Evolutionary conservation across 1,140 invertebrate species (phyloP), one percentile per base, ranked within the genome.

Genomic region (Gryon sp.): DNA sequence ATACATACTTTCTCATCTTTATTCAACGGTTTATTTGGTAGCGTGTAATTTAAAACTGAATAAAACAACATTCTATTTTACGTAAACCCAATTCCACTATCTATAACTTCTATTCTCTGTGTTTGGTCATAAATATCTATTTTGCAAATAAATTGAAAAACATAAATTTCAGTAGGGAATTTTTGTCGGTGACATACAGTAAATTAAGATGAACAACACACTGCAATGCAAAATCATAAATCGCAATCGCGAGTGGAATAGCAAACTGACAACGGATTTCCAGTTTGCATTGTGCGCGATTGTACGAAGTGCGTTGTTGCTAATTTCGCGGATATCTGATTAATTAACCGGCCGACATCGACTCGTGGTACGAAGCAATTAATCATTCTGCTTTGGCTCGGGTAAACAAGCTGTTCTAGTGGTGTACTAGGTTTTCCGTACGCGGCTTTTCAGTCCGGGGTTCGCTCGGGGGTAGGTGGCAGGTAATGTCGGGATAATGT

Each of bases 291-390:
- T 66, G 16, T 22, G 72, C n/a, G 24, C 65, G 28, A 43, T 66
- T 80, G 80, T 85, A 83, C 76, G 78, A 83, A 79, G 72, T 79
- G 69, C 74, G 48, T 62, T 72, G 66, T 62, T 72, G 80, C 79
- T 87, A 86, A 87, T 88, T 87, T 83, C 81, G 70, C 53, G 77
- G 84, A 84, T 88, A 88, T 88, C 88, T 87, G 86, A 88, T 87
- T 87, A 87, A 89, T 88, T 87, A 88, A 87, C 85, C 53, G 22
- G 19, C 40, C 68, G 80, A 59, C 65, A 48, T 80, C 53, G 59
- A 53, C 76, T 38, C 73, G 36, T 53, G 55, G 62, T 63, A 43
- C 65, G 32, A 5, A 50, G 65, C 77, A 66, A 86, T 87, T 86
- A 84, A 85, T 87, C 84, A 85, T 82, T 80, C 57, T 72, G 68